These are phyloP conservation scores for Clarias pachynema DNA, from an alignment of 2,797 vertebrate species.

Conservation along the genomic window DNA sequence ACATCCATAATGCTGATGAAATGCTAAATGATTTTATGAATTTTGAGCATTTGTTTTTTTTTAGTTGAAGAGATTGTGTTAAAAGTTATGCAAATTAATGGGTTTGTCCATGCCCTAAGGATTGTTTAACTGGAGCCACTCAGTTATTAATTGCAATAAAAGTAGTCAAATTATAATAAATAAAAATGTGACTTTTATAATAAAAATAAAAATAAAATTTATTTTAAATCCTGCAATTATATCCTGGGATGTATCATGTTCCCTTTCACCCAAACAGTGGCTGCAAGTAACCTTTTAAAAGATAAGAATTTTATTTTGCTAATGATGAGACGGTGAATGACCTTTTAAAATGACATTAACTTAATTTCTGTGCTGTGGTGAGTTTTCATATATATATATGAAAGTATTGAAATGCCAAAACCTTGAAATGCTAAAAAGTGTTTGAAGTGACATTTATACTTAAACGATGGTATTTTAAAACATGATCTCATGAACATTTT, in stretches of 20 bases:
- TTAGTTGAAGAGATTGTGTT: too few species aligned
- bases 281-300: not conserved
- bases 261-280: not conserved
- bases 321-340: not conserved
- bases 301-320: not conserved
- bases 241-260: not conserved
- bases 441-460: conserved; percentile 14
- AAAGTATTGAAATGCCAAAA: not conserved
- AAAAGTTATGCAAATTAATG: too few species aligned
- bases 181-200: not conserved
- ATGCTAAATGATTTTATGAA: too few species aligned
- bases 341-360: not conserved
- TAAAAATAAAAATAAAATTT: not conserved
- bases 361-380: not conserved
- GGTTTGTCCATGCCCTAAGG: too few species aligned
- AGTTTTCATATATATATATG: not conserved
- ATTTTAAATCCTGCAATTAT: not conserved
- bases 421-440: not conserved
- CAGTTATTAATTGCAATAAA: not conserved
- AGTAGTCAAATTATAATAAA: not conserved
- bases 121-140: too few species aligned
- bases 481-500: conserved; percentile 63
- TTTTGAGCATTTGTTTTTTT: too few species aligned
- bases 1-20: too few species aligned
- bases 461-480: conserved; percentile 50